phyloP scores from a whole-genome alignment of 2,888 invertebrate species.

The Ametastegia equiseti region DNA sequence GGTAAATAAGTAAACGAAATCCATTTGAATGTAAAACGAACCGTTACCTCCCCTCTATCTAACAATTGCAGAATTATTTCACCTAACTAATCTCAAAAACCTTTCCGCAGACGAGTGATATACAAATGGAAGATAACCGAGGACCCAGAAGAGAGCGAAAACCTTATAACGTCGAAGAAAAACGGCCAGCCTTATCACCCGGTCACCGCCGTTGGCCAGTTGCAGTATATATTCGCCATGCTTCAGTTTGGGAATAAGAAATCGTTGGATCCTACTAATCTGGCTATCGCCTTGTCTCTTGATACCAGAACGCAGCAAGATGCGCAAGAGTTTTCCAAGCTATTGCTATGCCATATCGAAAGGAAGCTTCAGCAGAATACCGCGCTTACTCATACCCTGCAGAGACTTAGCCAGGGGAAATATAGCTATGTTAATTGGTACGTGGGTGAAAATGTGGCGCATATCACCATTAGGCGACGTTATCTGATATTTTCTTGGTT shows the following conservation, averaged over 20 bases:
- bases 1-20: constrained; percentile 66
- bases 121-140: constrained; percentile 78
- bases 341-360: constrained; percentile 80
- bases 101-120: constrained; percentile 76
- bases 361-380: constrained; percentile 74
- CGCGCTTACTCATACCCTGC: constrained; percentile 67
- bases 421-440: constrained; percentile 67
- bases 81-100: background rate
- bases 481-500: background rate
- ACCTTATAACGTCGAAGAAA: constrained; percentile 61
- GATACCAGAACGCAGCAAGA: constrained; percentile 81
- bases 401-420: constrained; percentile 71
- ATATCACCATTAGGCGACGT: background rate
- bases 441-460: background rate
- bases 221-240: constrained; percentile 80
- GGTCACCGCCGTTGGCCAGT: constrained; percentile 77
- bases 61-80: constrained; percentile 43
- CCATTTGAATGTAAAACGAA: background rate
- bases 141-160: constrained; percentile 72
- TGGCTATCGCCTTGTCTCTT: constrained; percentile 79
- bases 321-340: constrained; percentile 82
- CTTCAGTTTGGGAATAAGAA: constrained; percentile 78
- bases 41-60: background rate
- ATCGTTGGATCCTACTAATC: constrained; percentile 79
- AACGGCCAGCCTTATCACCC: constrained; percentile 70